Conservation (phyloP, 1,140 invertebrate genomes). For the Zaprionus kolodkinae region DNA sequence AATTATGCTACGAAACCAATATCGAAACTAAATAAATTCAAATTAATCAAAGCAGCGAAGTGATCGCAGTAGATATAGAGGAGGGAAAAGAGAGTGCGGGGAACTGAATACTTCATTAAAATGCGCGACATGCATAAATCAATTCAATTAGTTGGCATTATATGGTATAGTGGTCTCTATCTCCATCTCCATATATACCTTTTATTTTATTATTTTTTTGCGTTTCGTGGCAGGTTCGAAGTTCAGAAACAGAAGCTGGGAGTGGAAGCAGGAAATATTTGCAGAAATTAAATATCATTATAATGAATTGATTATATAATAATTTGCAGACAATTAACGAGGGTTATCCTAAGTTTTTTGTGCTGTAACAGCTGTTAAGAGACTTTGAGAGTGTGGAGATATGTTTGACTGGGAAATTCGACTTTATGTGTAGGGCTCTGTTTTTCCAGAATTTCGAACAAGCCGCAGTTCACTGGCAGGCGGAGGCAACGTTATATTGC, state of each 20-base stretch:
- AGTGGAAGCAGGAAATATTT: constrained; percentile 9
- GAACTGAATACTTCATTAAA: constrained; percentile 54
- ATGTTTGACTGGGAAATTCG: constrained; percentile 11
- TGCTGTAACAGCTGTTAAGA: too few species aligned
- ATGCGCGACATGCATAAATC: constrained; percentile 75
- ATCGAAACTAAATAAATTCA: constrained; percentile 73
- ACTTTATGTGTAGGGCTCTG: background rate
- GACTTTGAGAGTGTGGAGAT: too few species aligned
- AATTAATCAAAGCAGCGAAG: constrained; percentile 68
- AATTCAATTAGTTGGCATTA: constrained; percentile 80
- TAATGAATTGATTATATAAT: background rate
- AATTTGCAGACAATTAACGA: background rate
- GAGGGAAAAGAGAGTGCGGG: constrained; percentile 8
- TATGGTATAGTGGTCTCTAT: constrained; percentile 52
- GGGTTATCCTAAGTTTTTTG: background rate
- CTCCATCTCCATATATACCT: background rate
- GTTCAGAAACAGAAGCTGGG: constrained; percentile 27
- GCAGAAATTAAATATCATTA: background rate
- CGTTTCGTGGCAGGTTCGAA: constrained; percentile 6
- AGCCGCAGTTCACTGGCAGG: constrained; percentile 37
- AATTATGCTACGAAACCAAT: constrained; percentile 33
- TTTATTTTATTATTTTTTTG: background rate
- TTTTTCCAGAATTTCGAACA: constrained; percentile 42
- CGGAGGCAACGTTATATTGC: constrained; percentile 59
- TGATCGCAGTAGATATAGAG: constrained; percentile 1